Percentiles rank a stretch among this genome's conserved stretches.
phyloP scores from a whole-genome alignment of 2,888 invertebrate species.

The Liopterus haemorrhoidalis region DNA sequence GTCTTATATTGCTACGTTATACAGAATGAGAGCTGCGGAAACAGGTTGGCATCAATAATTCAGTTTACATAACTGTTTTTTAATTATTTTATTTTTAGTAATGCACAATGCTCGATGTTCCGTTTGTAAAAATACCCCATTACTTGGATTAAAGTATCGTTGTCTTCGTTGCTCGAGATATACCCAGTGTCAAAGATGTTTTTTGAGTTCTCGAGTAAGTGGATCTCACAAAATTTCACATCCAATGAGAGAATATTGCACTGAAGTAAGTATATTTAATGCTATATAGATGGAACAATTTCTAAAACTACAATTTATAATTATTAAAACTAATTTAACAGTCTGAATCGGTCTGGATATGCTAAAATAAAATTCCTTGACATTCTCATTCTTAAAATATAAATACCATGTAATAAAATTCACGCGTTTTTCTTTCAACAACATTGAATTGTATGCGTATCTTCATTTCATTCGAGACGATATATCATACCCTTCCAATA shows the following conservation, averaged over 20 bases:
- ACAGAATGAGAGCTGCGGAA: conserved; percentile 57
- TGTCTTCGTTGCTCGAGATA: conserved; percentile 61
- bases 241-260: conserved; percentile 60
- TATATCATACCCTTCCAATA: too few relatives aligned
- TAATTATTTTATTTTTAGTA: conserved; percentile 39
- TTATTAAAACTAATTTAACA: too few relatives aligned
- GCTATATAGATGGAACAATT: too few relatives aligned
- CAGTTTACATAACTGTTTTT: conserved; percentile 14
- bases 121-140: conserved; percentile 53
- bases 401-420: too few relatives aligned
- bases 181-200: conserved; percentile 64
- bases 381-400: too few relatives aligned
- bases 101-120: conserved; percentile 57
- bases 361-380: too few relatives aligned
- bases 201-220: conserved; percentile 55
- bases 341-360: too few relatives aligned
- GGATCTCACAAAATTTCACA: conserved; percentile 61
- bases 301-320: too few relatives aligned
- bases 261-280: conserved; percentile 41
- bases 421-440: too few relatives aligned
- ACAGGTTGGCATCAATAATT: conserved; percentile 42
- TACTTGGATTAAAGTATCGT: conserved; percentile 57
- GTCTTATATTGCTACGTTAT: conserved; percentile 60
- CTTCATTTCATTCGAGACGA: too few relatives aligned
- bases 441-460: too few relatives aligned